Evolutionary conservation across 2,113 vertebrate genomes (phyloP).

Genomic region (Oreocharis arfaki): DNA sequence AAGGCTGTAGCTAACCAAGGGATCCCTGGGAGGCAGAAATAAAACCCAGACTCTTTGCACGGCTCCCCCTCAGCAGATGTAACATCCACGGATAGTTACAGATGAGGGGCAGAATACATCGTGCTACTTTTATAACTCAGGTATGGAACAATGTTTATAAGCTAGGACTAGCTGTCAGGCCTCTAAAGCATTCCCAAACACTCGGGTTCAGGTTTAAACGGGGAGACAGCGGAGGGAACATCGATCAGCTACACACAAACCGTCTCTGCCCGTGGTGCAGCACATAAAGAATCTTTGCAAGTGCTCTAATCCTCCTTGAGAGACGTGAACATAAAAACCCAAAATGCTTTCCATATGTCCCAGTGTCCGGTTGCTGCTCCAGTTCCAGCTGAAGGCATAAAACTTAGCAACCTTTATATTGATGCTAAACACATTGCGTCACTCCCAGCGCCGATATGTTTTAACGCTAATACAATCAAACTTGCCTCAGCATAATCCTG

Average conservation of each 20-base stretch:
- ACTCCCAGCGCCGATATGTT: conserved; percentile 67
- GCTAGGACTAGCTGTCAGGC: conserved; percentile 62
- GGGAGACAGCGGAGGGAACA: not conserved
- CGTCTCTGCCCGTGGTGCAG: not conserved
- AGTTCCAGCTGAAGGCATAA: conserved; percentile 71
- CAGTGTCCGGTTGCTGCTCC: conserved; percentile 64
- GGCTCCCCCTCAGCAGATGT: conserved; percentile 44
- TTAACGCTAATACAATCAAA: conserved; percentile 73
- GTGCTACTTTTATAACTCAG: conserved; percentile 63
- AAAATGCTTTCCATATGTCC: conserved; percentile 77
- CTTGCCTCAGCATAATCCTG: conserved; percentile 66
- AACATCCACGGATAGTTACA: conserved; percentile 36
- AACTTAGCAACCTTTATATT: conserved; percentile 78
- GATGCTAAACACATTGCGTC: conserved; percentile 78
- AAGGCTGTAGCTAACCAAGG: conserved; percentile 38
- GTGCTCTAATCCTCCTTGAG: conserved; percentile 71
- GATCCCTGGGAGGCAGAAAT: conserved; percentile 27
- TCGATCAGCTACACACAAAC: not conserved
- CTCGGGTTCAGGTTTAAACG: conserved; percentile 54
- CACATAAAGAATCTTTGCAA: conserved; percentile 60
- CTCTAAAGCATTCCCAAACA: conserved; percentile 50
- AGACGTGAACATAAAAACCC: conserved; percentile 64
- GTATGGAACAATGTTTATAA: conserved; percentile 58
- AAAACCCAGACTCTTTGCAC: conserved; percentile 55
- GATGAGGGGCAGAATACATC: conserved; percentile 6